Base-by-base conservation (phyloP, 2,797 vertebrate species). In the Sebastes ruberrimus region DNA sequence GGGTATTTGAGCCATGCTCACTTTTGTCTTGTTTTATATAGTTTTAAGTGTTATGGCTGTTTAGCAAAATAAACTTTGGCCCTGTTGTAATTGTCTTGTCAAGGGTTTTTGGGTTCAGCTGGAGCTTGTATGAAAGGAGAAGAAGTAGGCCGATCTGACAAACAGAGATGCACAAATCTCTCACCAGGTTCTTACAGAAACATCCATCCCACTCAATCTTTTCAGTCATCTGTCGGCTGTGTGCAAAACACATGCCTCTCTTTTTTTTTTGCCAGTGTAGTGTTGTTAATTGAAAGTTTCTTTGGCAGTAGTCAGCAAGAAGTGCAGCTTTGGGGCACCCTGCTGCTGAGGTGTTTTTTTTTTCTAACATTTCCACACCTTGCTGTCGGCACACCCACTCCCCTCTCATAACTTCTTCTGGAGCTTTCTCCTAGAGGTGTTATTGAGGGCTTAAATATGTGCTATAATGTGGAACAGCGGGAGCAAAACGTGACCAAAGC, bases 351-450 rank as follows among this genome's bases (percentile, higher is more conserved):
- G 20, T 55, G 57, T 69, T 35, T 71, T 65, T 69, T 69, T 66
- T 59, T 38, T 70, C 63, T 82, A 77, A 85, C 53, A 82, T 89
- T 91, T 93, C 85, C 88, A 83, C 84, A 82, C 69, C 57, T 89
- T 46, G 33, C 65, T 79, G 72, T 76, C 32, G 75, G 67, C 71
- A 78, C 74, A 28, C 75, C 75, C 59, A 10, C 71, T 59, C 46
- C 67, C 53, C 62, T 64, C 83, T 76, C 55, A 33, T 69, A 85
- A 85, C 67, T 55, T 53, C 32, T 59, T 59, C 62, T 56, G 11
- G 22, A 38, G 35, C 13, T 66, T 79, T 70, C 59, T 70, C 70
- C 53, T 55, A 5, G 14, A 76, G 27, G 59, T 74, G 79, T 82
- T 77, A 83, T 61, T 57, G 57, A 77, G 35, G n/a, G 27, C 30